These are phyloP conservation scores for Drosophila parabipectinata DNA, from an alignment of 1,140 invertebrate species.

Conservation along the genomic window DNA sequence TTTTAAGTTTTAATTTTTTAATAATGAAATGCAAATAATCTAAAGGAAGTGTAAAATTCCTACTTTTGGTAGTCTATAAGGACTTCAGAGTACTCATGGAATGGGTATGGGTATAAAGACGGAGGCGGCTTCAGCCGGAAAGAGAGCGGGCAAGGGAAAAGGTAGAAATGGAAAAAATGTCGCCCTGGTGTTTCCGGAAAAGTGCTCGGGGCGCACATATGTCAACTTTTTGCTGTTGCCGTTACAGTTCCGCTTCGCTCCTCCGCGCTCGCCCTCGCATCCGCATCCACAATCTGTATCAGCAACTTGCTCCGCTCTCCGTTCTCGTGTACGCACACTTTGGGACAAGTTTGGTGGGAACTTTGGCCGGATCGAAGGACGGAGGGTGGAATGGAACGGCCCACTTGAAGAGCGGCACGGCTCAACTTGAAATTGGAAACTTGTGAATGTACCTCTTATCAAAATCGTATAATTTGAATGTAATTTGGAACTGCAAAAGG, in stretches of 20 bases:
- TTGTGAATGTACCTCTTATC: conserved; percentile 83
- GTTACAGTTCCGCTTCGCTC: conserved; percentile 23
- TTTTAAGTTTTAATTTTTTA: too few species aligned
- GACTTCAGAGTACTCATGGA: neutral
- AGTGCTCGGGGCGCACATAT: conserved; percentile 83
- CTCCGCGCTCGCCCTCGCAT: neutral
- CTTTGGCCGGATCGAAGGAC: conserved; percentile 32
- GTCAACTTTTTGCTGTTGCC: conserved; percentile 77
- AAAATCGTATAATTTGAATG: conserved; percentile 84
- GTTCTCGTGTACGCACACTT: conserved; percentile 45
- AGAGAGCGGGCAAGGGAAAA: conserved; percentile 10
- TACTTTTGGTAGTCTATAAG: neutral
- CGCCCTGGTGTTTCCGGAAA: conserved; percentile 80
- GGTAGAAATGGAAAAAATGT: conserved; percentile 66
- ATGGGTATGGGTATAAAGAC: neutral
- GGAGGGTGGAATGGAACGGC: conserved; percentile 10
- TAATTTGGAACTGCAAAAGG: conserved; percentile 82
- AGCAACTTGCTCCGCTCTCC: conserved; percentile 19
- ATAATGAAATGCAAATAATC: too few species aligned
- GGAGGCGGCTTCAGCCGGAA: conserved; percentile 4
- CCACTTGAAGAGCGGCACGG: conserved; percentile 71
- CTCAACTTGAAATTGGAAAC: conserved; percentile 83
- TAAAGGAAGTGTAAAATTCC: too few species aligned
- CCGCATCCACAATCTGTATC: neutral
- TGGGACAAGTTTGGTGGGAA: conserved; percentile 66